phyloP scores from a whole-genome alignment of 1,140 invertebrate species.

The Drosophila rufa region DNA sequence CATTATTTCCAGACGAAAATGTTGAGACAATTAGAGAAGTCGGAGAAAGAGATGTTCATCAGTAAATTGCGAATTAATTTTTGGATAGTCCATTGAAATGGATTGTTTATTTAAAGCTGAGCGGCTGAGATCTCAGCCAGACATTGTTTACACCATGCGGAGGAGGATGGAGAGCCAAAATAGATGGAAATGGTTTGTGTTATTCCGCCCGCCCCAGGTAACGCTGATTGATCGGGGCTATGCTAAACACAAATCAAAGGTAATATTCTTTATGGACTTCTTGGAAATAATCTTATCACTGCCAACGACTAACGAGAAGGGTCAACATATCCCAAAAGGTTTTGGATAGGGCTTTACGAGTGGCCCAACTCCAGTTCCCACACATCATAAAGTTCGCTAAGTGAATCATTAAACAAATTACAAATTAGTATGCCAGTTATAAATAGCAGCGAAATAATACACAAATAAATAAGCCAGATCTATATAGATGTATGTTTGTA shows the following conservation, averaged over 20 bases:
- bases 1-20: constrained; percentile 33
- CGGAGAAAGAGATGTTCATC: constrained; percentile 15
- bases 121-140: constrained; percentile 25
- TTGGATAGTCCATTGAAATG: constrained; percentile 31
- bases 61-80: constrained; percentile 50
- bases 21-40: constrained; percentile 48
- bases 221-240: constrained; percentile 50
- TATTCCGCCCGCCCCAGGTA: constrained; percentile 38
- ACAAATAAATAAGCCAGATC: constrained; percentile 47
- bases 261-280: constrained; percentile 51
- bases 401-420: constrained; percentile 70
- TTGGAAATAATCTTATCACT: constrained; percentile 54
- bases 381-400: constrained; percentile 55
- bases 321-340: constrained; percentile 25
- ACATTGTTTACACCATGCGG: constrained; percentile 42
- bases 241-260: constrained; percentile 39
- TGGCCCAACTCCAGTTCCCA: constrained; percentile 40
- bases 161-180: constrained; percentile 36
- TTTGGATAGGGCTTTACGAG: neutral
- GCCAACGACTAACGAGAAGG: constrained; percentile 23
- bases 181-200: constrained; percentile 44
- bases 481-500: constrained; percentile 30
- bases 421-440: constrained; percentile 66
- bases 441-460: constrained; percentile 59
- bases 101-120: constrained; percentile 37